Conservation (phyloP, 1,140 invertebrate genomes). For the Lordiphosa clarofinis region DNA sequence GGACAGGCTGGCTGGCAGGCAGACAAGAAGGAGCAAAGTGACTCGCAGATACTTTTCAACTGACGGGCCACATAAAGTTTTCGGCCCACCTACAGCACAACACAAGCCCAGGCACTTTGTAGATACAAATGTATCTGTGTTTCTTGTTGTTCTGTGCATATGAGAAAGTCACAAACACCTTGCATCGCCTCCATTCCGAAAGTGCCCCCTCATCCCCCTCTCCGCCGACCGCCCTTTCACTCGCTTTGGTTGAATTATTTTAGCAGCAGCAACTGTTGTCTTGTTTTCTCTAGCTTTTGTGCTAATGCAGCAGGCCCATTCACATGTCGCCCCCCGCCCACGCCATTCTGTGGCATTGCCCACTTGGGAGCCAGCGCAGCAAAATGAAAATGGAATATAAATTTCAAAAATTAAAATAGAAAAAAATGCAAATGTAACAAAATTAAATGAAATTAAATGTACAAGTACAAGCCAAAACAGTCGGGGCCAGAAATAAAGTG, state of each 20-base stretch:
- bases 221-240: constrained; percentile 5
- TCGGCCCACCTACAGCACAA: constrained; percentile 18
- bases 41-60: constrained; percentile 64
- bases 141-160: constrained; percentile 44
- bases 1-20: not conserved
- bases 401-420: constrained; percentile 51
- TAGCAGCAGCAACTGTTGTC: constrained; percentile 45
- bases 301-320: constrained; percentile 12
- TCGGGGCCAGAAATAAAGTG: not conserved
- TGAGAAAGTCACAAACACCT: constrained; percentile 32
- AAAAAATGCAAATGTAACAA: constrained; percentile 57
- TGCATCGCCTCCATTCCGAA: not conserved
- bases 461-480: constrained; percentile 11
- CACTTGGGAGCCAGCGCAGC: constrained; percentile 45
- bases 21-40: constrained; percentile 13
- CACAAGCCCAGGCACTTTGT: constrained; percentile 5
- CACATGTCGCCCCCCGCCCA: constrained; percentile 10
- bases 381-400: constrained; percentile 73
- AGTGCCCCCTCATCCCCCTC: not conserved
- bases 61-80: constrained; percentile 51
- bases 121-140: constrained; percentile 14
- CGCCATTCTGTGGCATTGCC: constrained; percentile 8
- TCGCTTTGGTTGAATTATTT: constrained; percentile 61
- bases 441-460: constrained; percentile 71
- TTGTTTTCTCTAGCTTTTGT: constrained; percentile 38